Base-by-base conservation (phyloP, 1,140 invertebrate genomes). In the Ooceraea biroi region DNA sequence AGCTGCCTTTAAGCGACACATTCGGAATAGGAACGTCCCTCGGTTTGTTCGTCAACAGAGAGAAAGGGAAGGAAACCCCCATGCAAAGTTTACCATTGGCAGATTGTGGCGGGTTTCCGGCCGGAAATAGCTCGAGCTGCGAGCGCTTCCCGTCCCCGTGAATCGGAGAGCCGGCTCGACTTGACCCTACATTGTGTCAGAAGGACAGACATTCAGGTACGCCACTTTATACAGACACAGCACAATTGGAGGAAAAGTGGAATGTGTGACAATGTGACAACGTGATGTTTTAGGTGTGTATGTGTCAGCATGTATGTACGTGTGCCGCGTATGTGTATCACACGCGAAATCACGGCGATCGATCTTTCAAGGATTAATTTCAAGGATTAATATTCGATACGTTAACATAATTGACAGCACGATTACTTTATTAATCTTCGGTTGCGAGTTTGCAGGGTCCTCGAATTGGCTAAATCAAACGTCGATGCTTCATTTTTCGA, bases 81-180 rank as follows among this genome's bases (percentile, higher is more conserved):
- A 93, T 94, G 93, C 92, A 91, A 91, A 92, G 94, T 92, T 96
- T 96, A 97, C 96, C 97, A 95, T 97, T 97, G 93, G 96, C 95
- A 94, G 97, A 97, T 93, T 96, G 95, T 92, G 95, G 95, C 88
- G 95, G 95, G 90, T 96, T 95, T 93, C 95, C 94, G 87, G 95
- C 95, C 89, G 96, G 96, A 95, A 96, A 96, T 92, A 97, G 95
- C 94, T 97, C 96, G 93, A 97, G 95, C 94, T 97, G 96, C 92
- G 95, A 95, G 85, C 95, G 95, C 91, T 95, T 95, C 85, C 88
- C 92, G 55, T 94, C 92, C 85, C 78, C 89, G 69, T 92, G 92
- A 85, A 93, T 91, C 87, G 96, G 96, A 92, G 96, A 96, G 93
- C 96, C 95, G 90, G 95, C 95, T 95, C 96, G 95, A 93, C 96